Conservation (phyloP, 2,113 vertebrate species). For the Bubalus kerabau region DNA sequence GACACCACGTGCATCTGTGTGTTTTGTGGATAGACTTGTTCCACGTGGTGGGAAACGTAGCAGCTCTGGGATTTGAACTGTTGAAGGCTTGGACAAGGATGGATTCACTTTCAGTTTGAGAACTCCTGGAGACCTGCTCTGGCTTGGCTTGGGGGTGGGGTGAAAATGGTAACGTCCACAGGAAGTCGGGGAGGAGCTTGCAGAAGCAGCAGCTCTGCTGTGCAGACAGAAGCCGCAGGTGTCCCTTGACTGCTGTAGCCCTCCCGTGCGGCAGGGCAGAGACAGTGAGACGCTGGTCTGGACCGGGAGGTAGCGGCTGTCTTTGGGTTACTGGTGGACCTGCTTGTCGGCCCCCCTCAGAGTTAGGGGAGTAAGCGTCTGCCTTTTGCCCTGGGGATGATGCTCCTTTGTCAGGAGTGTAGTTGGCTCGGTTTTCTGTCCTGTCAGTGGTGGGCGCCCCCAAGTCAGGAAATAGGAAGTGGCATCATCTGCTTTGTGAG, state of each 20-base stretch:
- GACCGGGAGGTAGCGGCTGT: background rate
- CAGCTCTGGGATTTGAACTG: background rate
- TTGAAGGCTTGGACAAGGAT: background rate
- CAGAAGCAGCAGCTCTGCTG: background rate
- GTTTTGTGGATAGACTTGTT: background rate
- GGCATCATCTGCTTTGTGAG: background rate
- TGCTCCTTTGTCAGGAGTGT: background rate
- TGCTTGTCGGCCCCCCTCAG: background rate
- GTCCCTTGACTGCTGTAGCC: background rate
- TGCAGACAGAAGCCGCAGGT: background rate
- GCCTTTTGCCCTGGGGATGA: background rate
- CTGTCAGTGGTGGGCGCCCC: background rate
- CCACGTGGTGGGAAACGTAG: background rate
- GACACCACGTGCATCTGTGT: fast-evolving
- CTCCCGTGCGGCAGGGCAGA: background rate
- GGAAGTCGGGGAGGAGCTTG: background rate
- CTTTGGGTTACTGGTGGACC: background rate
- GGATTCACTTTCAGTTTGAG: background rate
- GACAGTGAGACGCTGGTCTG: background rate
- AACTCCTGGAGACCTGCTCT: background rate
- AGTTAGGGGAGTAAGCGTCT: background rate
- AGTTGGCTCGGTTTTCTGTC: background rate
- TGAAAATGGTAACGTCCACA: background rate
- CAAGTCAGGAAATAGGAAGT: background rate
- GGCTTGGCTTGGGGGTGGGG: background rate